Conservation (phyloP, 2,888 invertebrate species). For the Xiphydria camelus region DNA sequence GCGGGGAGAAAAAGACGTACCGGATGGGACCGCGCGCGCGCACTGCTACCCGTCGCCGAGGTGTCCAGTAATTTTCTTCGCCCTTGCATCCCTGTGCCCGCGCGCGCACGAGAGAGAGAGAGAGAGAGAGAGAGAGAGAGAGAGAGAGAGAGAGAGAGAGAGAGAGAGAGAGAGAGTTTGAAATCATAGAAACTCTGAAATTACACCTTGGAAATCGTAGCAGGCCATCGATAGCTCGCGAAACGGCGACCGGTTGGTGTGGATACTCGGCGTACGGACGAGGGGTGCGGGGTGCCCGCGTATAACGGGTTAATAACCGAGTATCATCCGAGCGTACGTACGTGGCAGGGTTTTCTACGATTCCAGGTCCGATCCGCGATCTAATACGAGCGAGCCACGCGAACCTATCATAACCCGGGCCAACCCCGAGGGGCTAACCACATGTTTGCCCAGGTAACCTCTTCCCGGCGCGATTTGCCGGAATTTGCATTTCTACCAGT, state of each 20-base stretch:
- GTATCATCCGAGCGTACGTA: slow-evolving; percentile 36
- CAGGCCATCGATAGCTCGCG: slow-evolving; percentile 1
- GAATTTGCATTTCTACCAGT: slow-evolving; percentile 49
- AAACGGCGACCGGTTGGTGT: too few relatives aligned
- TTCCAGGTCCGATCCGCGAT: slow-evolving; percentile 47
- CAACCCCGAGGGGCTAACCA: slow-evolving; percentile 45
- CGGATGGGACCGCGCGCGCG: too few relatives aligned
- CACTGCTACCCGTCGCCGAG: too few relatives aligned
- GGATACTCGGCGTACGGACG: too few relatives aligned
- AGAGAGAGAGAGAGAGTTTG: slow-evolving; percentile 7
- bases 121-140: neutral
- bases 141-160: neutral
- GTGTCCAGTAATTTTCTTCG: slow-evolving; percentile 38
- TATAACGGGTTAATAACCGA: slow-evolving; percentile 29
- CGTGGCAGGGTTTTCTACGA: slow-evolving; percentile 46
- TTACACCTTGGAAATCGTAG: neutral
- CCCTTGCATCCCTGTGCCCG: too few relatives aligned
- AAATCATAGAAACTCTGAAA: too few relatives aligned
- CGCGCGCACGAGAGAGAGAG: slow-evolving; percentile 2
- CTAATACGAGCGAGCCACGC: slow-evolving; percentile 56
- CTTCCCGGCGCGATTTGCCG: slow-evolving; percentile 21
- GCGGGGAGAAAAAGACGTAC: too few relatives aligned
- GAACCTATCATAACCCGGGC: slow-evolving; percentile 55
- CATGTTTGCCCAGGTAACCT: slow-evolving; percentile 52
- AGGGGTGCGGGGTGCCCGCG: too few relatives aligned